Percentiles rank a stretch among this genome's conserved stretches.
These are phyloP conservation scores for Euzophera pinguis DNA, from an alignment of 2,888 invertebrate genomes.

Conservation along the genomic window DNA sequence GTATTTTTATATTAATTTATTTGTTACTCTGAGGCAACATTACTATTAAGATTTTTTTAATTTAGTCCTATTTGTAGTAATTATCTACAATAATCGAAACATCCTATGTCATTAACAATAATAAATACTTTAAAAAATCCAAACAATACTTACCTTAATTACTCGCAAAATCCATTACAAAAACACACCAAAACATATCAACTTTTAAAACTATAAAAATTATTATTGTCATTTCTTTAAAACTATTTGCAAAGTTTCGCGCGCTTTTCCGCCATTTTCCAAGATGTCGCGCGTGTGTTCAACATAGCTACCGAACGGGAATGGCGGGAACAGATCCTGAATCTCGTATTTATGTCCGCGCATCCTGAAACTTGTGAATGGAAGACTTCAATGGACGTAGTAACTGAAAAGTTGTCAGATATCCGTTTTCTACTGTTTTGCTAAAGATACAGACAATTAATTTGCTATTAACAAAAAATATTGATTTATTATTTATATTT, in stretches of 20 bases:
- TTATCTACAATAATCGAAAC: too few species aligned
- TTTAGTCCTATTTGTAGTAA: too few species aligned
- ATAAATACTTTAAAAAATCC: background rate
- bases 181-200: constrained; percentile 13
- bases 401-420: constrained; percentile 15
- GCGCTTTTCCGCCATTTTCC: background rate
- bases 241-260: background rate
- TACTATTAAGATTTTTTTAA: too few species aligned
- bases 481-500: too few species aligned
- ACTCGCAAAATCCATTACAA: constrained; percentile 19
- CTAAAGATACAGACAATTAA: too few species aligned
- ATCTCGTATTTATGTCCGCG: constrained; percentile 45
- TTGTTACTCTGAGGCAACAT: too few species aligned
- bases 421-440: too few species aligned
- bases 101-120: too few species aligned
- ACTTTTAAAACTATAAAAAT: constrained; percentile 9
- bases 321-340: constrained; percentile 51
- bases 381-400: constrained; percentile 29
- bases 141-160: constrained; percentile 13
- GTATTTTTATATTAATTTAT: too few species aligned
- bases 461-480: too few species aligned
- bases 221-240: constrained; percentile 21
- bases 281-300: constrained; percentile 27
- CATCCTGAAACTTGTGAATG: constrained; percentile 29
- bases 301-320: constrained; percentile 26